phyloP scores from a whole-genome alignment of 2,113 vertebrate species.

The Lasiurus cinereus region DNA sequence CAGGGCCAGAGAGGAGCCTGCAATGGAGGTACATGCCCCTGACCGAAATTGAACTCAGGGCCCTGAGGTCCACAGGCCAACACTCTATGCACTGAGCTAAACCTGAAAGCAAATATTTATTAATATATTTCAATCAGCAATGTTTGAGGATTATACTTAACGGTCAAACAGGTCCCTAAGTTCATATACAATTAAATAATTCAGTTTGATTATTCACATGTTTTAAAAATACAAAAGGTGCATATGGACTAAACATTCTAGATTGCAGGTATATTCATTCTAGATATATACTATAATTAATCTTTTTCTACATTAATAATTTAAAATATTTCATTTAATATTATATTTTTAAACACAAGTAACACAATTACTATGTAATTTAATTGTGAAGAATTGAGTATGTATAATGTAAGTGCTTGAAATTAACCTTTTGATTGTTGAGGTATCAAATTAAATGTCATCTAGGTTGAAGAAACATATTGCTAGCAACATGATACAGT shows the following conservation, averaged over 20 bases:
- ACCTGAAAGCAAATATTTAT: neutral
- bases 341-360: neutral
- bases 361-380: neutral
- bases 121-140: neutral
- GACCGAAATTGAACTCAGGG: too few relatives aligned
- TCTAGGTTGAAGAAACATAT: neutral
- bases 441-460: neutral
- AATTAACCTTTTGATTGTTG: neutral
- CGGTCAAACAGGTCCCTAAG: neutral
- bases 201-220: neutral
- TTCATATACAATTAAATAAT: conserved; percentile 21
- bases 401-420: neutral
- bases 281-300: neutral
- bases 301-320: neutral
- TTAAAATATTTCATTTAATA: conserved; percentile 16
- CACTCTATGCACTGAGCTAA: too few relatives aligned
- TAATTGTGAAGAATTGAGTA: neutral
- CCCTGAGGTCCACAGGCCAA: too few relatives aligned
- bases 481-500: neutral
- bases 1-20: too few relatives aligned
- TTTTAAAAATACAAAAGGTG: neutral
- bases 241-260: neutral
- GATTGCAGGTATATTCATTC: neutral
- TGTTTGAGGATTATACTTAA: neutral
- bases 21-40: too few relatives aligned